Conservation (phyloP, 1,140 invertebrate species). For the Drosophila gunungcola region DNA sequence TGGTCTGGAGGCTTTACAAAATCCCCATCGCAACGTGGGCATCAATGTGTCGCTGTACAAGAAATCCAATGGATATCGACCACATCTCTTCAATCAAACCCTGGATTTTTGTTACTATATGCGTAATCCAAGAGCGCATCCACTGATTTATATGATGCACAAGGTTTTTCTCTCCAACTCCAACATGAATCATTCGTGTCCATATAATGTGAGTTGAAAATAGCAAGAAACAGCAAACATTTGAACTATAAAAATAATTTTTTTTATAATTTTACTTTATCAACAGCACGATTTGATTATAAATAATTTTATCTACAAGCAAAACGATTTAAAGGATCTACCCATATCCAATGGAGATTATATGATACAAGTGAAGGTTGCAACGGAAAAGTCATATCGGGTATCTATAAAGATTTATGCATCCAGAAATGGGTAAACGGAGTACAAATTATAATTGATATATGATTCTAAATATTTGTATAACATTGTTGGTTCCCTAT, state of each 20-base stretch:
- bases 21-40: conserved; percentile 30
- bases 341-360: conserved; percentile 17
- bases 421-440: background rate
- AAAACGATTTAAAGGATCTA: conserved; percentile 7
- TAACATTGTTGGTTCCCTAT: too few species aligned
- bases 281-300: conserved; percentile 13
- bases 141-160: conserved; percentile 10
- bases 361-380: background rate
- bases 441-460: too few species aligned
- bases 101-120: conserved; percentile 48
- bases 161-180: background rate
- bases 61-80: conserved; percentile 45
- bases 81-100: conserved; percentile 34
- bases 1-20: conserved; percentile 31
- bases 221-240: too few species aligned
- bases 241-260: too few species aligned
- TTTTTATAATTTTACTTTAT: background rate
- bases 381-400: conserved; percentile 13
- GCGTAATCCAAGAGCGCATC: conserved; percentile 16
- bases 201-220: conserved; percentile 17
- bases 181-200: conserved; percentile 28
- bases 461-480: too few species aligned
- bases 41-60: conserved; percentile 45
- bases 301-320: conserved; percentile 2
- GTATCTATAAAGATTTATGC: conserved; percentile 6